phyloP scores from a whole-genome alignment of 2,888 invertebrate species.

The Fissipunctia ypsillon region DNA sequence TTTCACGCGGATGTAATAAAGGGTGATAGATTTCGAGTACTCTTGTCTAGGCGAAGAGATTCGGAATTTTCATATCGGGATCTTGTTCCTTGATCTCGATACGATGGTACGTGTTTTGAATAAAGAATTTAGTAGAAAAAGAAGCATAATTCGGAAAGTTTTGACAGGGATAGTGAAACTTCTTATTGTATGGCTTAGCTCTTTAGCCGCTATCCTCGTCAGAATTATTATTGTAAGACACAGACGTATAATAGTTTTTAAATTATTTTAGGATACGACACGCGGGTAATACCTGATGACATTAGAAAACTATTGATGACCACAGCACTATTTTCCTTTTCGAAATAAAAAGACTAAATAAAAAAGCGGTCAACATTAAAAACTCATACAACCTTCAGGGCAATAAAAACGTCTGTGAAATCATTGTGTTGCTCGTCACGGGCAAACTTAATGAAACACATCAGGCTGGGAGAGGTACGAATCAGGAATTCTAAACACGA shows the following conservation, averaged over 20 bases:
- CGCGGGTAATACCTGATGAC: background rate
- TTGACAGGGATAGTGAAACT: conserved; percentile 19
- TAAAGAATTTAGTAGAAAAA: conserved; percentile 25
- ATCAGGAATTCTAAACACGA: conserved; percentile 71
- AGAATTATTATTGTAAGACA: background rate
- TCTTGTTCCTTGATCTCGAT: conserved; percentile 34
- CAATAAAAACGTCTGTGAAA: conserved; percentile 58
- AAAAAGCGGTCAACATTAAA: conserved; percentile 35
- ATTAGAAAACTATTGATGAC: background rate
- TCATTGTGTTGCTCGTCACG: conserved; percentile 69
- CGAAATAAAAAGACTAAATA: background rate
- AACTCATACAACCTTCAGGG: conserved; percentile 27
- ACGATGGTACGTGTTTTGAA: conserved; percentile 39
- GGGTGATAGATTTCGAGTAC: conserved; percentile 55
- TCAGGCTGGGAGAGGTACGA: conserved; percentile 64
- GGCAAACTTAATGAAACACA: conserved; percentile 73
- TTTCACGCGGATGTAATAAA: conserved; percentile 45
- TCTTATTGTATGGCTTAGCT: background rate
- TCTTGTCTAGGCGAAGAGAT: conserved; percentile 31
- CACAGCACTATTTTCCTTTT: background rate
- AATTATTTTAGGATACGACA: background rate
- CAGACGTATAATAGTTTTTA: background rate
- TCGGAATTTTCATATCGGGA: conserved; percentile 47
- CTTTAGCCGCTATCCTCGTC: background rate
- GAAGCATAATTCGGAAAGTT: conserved; percentile 26